These are phyloP conservation scores for Metopolophium dirhodum DNA, from an alignment of 1,140 invertebrate genomes.

Conservation along the genomic window DNA sequence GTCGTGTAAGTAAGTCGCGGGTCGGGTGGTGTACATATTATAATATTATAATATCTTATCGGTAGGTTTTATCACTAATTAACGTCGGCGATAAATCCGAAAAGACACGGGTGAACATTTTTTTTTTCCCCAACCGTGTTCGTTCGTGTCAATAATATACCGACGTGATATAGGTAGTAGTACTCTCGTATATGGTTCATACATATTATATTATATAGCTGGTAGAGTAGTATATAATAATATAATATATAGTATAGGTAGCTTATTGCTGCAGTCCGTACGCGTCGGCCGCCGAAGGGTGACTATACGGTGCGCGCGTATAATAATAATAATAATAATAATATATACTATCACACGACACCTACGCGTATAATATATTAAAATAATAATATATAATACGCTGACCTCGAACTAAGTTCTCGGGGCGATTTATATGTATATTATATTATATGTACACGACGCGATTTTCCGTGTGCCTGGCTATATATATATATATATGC, in stretches of 20 bases:
- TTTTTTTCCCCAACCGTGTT: neutral
- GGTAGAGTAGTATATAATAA: neutral
- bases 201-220: neutral
- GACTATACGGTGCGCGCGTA: neutral
- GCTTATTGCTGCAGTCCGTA: neutral
- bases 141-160: neutral
- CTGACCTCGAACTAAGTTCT: neutral
- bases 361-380: neutral
- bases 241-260: neutral
- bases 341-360: neutral
- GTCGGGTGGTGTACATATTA: neutral
- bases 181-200: neutral
- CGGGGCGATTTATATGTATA: neutral
- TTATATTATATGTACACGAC: neutral
- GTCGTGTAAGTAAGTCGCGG: neutral
- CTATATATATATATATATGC: no score
- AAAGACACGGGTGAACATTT: conserved; percentile 4
- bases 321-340: neutral
- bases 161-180: neutral
- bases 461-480: neutral
- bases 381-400: conserved; percentile 11
- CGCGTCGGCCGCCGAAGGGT: neutral
- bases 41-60: conserved; percentile 12
- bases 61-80: neutral
- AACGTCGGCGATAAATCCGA: conserved; percentile 12